A percentile compares a stretch with the other conserved stretches of the same genome.
Conservation (phyloP, 2,797 vertebrate genomes). For the Cheirogaleus major region DNA sequence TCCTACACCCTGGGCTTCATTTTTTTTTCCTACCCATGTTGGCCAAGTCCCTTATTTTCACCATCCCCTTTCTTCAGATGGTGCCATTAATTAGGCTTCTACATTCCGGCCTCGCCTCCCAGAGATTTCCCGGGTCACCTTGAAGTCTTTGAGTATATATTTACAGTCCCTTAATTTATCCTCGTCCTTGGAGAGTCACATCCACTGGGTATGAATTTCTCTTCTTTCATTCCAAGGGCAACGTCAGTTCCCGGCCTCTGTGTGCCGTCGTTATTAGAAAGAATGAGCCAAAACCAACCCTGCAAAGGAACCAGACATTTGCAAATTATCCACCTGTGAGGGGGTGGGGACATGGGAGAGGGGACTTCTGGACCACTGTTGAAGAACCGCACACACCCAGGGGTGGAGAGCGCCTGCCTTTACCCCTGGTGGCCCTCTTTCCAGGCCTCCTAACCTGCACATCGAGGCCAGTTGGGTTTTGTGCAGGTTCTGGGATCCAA, state of each 20-base stretch:
- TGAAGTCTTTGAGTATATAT: background rate
- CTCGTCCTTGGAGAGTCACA: background rate
- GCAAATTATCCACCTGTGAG: too few relatives aligned
- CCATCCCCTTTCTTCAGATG: background rate
- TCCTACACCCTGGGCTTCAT: background rate
- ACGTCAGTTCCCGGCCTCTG: background rate
- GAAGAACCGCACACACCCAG: background rate
- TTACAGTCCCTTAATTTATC: conserved; percentile 22
- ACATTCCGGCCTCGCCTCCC: background rate
- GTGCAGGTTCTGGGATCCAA: background rate
- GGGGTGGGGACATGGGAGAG: background rate
- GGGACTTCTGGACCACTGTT: background rate
- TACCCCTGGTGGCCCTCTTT: fast-evolving
- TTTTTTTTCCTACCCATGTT: background rate
- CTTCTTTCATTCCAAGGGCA: background rate
- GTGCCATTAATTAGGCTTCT: background rate
- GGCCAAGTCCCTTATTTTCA: background rate
- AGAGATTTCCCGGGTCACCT: conserved; percentile 35
- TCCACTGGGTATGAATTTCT: background rate
- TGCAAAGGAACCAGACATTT: background rate
- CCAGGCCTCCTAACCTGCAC: fast-evolving
- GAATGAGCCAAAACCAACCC: background rate
- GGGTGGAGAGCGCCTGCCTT: fast-evolving
- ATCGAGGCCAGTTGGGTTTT: background rate
- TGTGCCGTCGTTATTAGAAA: background rate